A percentile compares a stretch with the other conserved stretches of the same genome.
phyloP scores from a whole-genome alignment of 2,113 vertebrate species.

The Butorides virescens region DNA sequence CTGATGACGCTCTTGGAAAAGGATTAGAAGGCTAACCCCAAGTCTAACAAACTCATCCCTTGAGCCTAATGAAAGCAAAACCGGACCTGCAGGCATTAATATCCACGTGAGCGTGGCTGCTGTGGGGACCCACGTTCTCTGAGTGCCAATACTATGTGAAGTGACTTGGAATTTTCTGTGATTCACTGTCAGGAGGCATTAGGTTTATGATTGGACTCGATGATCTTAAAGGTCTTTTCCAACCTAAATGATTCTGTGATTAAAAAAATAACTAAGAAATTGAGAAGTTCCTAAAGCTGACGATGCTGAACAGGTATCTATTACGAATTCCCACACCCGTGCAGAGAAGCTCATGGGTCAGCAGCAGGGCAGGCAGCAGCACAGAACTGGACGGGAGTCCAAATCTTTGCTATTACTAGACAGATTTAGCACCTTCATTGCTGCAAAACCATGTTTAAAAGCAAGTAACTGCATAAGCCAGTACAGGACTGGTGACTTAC shows the following conservation, averaged over 20 bases:
- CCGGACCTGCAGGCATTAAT: neutral
- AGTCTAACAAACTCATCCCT: neutral
- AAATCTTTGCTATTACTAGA: neutral
- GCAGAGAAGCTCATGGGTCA: neutral
- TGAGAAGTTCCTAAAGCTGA: neutral
- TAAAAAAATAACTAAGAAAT: neutral
- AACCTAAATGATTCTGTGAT: neutral
- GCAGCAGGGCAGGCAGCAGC: neutral
- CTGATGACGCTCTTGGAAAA: neutral
- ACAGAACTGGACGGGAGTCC: neutral
- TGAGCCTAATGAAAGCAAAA: neutral
- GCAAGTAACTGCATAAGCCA: neutral
- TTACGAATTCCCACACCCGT: neutral
- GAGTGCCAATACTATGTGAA: neutral
- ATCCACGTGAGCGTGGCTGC: neutral
- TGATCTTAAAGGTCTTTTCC: neutral
- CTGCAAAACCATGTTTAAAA: neutral
- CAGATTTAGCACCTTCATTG: neutral
- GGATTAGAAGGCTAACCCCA: neutral
- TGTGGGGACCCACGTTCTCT: neutral
- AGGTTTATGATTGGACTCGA: neutral
- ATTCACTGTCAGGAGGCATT: neutral
- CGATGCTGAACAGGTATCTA: neutral
- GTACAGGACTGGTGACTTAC: neutral
- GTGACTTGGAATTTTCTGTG: neutral